Evolutionary conservation across 2,797 vertebrate species (phyloP), one percentile per base, ranked within the genome.

Genomic region (Taenioides sp.): DNA sequence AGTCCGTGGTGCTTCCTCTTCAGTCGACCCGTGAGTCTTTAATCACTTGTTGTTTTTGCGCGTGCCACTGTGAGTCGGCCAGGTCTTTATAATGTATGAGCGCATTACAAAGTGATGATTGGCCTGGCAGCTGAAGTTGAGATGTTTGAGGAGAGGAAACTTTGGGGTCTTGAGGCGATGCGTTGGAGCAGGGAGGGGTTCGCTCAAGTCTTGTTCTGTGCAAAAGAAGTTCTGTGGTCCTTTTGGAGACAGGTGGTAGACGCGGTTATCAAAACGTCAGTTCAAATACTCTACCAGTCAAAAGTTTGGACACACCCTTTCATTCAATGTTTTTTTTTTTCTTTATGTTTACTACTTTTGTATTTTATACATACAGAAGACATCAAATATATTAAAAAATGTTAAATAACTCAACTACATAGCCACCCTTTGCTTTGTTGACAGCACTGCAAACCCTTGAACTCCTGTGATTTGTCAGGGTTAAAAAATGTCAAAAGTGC

Each of bases 1-100:
- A 91, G 90, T 91, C 92, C 92, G 92, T 90, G 73, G 80, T 78
- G 49, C 71, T 76, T 57, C 88, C 85, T 86, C 84, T 85, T 89
- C 86, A 86, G 86, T 89, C 85, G 87, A 86, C 85, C 89, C 85
- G 79, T n/a, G 77, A 76, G 71, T 87, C 79, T 84, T 88, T 90
- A 85, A 90, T 90, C 83, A 85, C 88, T 90, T 91, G 87, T 89
- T 91, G 88, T 90, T 92, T 87, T 90, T 90, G 84, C 85, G 82
- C 84, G 73, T 67, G 80, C 76, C 83, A 83, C 89, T 89, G 90
- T 88, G 89, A 90, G 81, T 84, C 86, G 67, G 80, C 85, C 86
- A 90, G 84, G 81, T 84, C 85, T 91, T 85, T 80, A 91, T 90
- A 89, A 92, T 92, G 83, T 76, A 92, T 91, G 88, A 90, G 70